phyloP scores from a whole-genome alignment of 2,888 invertebrate species.

The Tethea ocularis region DNA sequence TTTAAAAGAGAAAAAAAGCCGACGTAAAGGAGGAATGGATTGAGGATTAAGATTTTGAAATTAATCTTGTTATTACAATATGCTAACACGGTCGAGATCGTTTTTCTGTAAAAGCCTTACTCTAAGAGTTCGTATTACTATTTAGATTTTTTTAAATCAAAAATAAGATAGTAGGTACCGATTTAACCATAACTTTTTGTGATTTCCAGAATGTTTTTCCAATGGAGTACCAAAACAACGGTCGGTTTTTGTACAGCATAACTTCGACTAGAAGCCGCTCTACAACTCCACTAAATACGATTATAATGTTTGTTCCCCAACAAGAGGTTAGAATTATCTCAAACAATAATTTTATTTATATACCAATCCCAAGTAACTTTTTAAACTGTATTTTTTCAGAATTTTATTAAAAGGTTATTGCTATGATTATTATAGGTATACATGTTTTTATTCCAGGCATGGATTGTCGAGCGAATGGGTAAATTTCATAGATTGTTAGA shows the following conservation, averaged over 20 bases:
- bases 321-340: slow-evolving; percentile 90
- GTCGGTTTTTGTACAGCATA: slow-evolving; percentile 62
- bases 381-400: not conserved
- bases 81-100: slow-evolving; percentile 75
- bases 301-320: slow-evolving; percentile 98
- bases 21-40: slow-evolving; percentile 36
- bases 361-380: not conserved
- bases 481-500: slow-evolving; percentile 96
- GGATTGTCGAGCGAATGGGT: slow-evolving; percentile 99
- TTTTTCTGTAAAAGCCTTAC: slow-evolving; percentile 63
- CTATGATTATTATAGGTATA: not conserved
- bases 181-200: slow-evolving; percentile 41
- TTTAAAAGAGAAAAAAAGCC: no score
- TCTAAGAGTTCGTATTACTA: slow-evolving; percentile 53
- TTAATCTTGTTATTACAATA: slow-evolving; percentile 35
- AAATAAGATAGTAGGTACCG: not conserved
- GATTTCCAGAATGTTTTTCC: slow-evolving; percentile 71
- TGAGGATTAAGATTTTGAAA: slow-evolving; percentile 20
- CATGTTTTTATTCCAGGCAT: slow-evolving; percentile 86
- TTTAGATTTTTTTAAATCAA: not conserved
- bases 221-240: slow-evolving; percentile 70
- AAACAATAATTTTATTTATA: not conserved
- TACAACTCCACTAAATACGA: slow-evolving; percentile 93
- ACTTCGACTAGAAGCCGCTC: slow-evolving; percentile 71
- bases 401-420: no score